Evolutionary conservation across 2,888 invertebrate species (phyloP).

Genomic region (Heteromurus nitidus): DNA sequence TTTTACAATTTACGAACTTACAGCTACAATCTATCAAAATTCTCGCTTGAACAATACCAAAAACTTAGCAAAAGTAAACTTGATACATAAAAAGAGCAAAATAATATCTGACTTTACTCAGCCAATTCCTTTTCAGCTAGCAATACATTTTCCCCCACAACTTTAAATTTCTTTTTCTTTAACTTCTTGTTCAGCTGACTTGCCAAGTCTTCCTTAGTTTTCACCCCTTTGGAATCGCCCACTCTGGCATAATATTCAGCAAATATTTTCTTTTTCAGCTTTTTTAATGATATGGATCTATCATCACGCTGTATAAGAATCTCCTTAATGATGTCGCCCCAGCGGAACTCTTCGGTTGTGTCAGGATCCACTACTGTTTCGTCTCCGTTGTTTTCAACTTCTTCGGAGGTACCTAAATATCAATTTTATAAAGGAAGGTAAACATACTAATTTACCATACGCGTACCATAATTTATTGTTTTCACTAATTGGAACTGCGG

Average conservation of each 20-base stretch:
- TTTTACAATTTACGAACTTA: no score
- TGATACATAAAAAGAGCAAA: no score
- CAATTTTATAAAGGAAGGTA: not conserved
- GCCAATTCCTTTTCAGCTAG: no score
- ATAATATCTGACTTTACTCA: no score
- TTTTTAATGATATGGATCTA: conserved; percentile 83
- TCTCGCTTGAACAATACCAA: no score
- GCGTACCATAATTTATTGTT: no score
- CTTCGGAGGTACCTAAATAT: not conserved
- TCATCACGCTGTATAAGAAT: conserved; percentile 78
- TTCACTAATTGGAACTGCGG: no score
- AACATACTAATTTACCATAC: no score
- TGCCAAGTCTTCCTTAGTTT: conserved; percentile 80
- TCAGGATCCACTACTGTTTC: conserved; percentile 4
- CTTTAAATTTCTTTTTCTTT: conserved; percentile 77
- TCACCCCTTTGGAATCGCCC: conserved; percentile 77
- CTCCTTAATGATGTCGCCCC: conserved; percentile 78
- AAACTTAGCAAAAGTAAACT: no score
- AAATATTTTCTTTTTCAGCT: conserved; percentile 85
- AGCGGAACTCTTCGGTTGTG: conserved; percentile 76
- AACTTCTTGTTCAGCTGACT: conserved; percentile 85
- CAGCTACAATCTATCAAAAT: no score
- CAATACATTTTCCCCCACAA: conserved; percentile 45
- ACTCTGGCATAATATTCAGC: conserved; percentile 78
- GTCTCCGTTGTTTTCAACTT: not conserved